Conservation (phyloP, 2,113 vertebrate genomes). For the Halcyon malimbica region DNA sequence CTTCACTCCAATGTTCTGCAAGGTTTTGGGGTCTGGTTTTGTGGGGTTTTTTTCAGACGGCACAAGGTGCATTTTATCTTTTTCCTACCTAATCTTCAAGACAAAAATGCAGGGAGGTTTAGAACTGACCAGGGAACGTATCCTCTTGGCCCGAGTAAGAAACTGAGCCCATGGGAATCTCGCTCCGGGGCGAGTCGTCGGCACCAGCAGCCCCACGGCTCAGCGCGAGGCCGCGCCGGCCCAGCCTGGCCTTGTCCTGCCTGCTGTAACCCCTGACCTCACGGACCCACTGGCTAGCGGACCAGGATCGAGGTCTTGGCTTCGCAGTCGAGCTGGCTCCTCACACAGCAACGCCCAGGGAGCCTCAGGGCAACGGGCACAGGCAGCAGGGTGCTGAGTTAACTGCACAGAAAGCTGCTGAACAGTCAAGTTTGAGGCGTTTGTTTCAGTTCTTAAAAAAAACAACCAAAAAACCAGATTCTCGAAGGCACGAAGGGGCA, state of each 20-base stretch:
- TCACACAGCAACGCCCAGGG: background rate
- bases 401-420: background rate
- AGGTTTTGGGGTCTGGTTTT: too few relatives aligned
- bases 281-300: too few relatives aligned
- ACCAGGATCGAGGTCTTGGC: too few relatives aligned
- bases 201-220: background rate
- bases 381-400: background rate
- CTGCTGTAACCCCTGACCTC: background rate
- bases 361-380: background rate
- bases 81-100: background rate
- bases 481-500: slow-evolving; percentile 4
- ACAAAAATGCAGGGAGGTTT: background rate
- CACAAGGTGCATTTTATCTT: background rate
- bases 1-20: background rate
- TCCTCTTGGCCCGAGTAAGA: background rate
- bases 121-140: background rate
- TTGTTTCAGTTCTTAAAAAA: background rate
- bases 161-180: background rate
- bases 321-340: background rate
- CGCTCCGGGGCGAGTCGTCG: background rate
- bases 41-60: background rate
- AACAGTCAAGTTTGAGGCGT: rapidly evolving
- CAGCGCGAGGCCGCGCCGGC: background rate
- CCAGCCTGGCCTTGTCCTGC: background rate
- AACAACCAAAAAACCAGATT: background rate